A percentile compares a stretch with the other conserved stretches of the same genome.
phyloP scores from a whole-genome alignment of 2,888 invertebrate species.

The Hymenopus coronatus region DNA sequence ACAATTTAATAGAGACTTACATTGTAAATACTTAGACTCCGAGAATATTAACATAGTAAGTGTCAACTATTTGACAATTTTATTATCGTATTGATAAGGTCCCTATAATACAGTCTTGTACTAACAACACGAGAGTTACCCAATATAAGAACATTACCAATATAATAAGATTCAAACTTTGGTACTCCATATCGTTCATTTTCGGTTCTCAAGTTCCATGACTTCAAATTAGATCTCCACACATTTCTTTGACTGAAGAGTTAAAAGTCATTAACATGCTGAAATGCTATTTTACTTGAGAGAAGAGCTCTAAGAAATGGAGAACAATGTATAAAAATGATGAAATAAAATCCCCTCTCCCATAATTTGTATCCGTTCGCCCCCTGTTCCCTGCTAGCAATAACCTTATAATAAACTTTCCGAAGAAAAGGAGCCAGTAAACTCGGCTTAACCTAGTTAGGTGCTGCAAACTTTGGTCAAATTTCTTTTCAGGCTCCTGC shows the following conservation, averaged over 20 bases:
- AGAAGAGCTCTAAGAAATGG: background rate
- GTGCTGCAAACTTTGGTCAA: background rate
- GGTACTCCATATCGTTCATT: no score
- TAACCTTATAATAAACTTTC: background rate
- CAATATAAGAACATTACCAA: no score
- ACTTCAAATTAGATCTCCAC: no score
- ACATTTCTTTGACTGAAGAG: background rate
- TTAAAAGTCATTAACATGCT: background rate
- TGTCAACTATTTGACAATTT: no score
- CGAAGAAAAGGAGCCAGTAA: background rate
- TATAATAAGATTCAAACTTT: no score
- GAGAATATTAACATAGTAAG: no score
- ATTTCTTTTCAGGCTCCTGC: background rate
- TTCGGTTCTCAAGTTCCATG: no score
- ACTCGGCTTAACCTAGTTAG: background rate
- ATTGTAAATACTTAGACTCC: no score
- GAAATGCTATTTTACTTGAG: background rate
- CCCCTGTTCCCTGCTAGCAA: background rate
- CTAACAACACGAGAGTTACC: no score
- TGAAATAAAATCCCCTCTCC: background rate
- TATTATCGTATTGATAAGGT: no score
- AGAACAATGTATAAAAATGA: background rate
- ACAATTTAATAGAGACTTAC: no score
- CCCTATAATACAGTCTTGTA: no score
- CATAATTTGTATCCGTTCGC: background rate